phyloP scores from a whole-genome alignment of 1,140 invertebrate genomes.

The Drosophila repletoides region DNA sequence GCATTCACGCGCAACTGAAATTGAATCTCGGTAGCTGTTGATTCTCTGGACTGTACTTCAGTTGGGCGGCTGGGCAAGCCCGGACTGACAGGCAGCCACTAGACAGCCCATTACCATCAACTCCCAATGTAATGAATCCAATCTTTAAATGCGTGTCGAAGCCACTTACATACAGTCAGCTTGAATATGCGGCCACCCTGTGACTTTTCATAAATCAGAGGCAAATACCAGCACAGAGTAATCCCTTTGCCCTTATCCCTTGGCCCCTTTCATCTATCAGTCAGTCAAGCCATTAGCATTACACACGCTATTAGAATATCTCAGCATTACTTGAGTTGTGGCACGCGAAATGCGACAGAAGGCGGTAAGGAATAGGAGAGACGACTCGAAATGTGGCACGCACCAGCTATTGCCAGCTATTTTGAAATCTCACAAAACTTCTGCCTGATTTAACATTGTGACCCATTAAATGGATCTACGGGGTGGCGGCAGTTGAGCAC shows the following conservation, averaged over 20 bases:
- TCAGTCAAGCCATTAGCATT: conserved; percentile 57
- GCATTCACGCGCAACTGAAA: conserved; percentile 33
- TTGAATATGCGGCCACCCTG: background rate
- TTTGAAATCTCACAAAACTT: conserved; percentile 64
- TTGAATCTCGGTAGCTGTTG: conserved; percentile 17
- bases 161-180: conserved; percentile 42
- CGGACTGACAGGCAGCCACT: too few relatives aligned
- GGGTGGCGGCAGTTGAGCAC: background rate
- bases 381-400: conserved; percentile 17
- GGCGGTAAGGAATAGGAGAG: background rate
- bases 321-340: conserved; percentile 50
- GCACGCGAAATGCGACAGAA: conserved; percentile 14
- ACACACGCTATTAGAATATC: conserved; percentile 70
- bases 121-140: background rate
- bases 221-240: conserved; percentile 30
- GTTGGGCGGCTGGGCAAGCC: too few relatives aligned
- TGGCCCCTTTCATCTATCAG: background rate
- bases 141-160: background rate
- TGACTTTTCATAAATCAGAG: conserved; percentile 53
- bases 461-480: conserved; percentile 40
- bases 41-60: background rate
- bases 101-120: too few relatives aligned
- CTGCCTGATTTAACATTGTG: conserved; percentile 68
- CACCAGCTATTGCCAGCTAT: conserved; percentile 54
- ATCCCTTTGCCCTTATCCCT: background rate